Evolutionary conservation across 2,888 invertebrate species (phyloP).

Genomic region (Luperina testacea): DNA sequence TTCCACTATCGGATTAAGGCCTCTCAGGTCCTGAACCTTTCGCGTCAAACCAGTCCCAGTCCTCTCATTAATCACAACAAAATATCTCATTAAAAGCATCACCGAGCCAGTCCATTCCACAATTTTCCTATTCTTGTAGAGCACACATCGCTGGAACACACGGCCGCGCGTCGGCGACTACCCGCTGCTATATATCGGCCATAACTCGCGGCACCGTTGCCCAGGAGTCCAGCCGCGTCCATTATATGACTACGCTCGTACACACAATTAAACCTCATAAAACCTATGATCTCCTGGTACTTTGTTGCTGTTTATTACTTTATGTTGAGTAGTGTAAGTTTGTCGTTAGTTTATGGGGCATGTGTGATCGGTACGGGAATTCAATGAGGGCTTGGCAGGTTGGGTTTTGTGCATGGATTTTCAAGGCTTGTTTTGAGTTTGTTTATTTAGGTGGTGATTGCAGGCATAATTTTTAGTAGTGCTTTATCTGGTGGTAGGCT

Average conservation of each 20-base stretch:
- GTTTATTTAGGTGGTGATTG: not conserved
- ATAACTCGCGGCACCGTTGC: conserved; percentile 75
- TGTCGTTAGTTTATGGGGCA: conserved; percentile 49
- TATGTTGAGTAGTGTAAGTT: conserved; percentile 48
- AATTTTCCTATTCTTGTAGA: conserved; percentile 56
- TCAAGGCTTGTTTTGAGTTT: not conserved
- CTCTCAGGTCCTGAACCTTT: too few relatives aligned
- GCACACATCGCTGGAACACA: conserved; percentile 71
- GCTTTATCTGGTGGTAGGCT: not conserved
- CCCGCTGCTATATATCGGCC: conserved; percentile 74
- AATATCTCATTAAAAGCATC: not conserved
- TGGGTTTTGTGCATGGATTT: conserved; percentile 13
- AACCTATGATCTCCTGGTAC: conserved; percentile 76
- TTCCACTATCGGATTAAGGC: too few relatives aligned
- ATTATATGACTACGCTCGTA: conserved; percentile 74
- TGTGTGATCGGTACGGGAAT: conserved; percentile 46
- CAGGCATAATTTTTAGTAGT: not conserved
- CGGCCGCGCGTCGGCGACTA: conserved; percentile 73
- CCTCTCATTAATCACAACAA: too few relatives aligned
- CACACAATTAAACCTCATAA: conserved; percentile 81
- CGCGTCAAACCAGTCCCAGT: too few relatives aligned
- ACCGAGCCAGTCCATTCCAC: conserved; percentile 43
- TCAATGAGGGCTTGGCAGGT: conserved; percentile 19
- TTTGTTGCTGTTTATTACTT: conserved; percentile 67
- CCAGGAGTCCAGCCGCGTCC: conserved; percentile 78